phyloP scores from a whole-genome alignment of 2,797 vertebrate species.

The Echeneis naucrates region DNA sequence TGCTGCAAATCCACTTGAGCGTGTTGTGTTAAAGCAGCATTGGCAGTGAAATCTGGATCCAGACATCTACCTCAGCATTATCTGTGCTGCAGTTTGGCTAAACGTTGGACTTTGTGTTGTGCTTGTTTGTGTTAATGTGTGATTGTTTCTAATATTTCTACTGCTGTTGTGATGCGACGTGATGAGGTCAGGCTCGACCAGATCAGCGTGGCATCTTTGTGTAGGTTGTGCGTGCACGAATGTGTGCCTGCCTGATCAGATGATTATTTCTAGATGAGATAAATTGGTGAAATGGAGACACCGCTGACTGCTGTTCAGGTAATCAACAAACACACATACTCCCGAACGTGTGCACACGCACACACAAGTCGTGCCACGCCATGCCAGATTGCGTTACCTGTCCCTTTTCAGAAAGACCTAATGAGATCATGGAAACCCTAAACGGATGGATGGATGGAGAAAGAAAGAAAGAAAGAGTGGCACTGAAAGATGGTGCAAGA shows the following conservation, averaged over 20 bases:
- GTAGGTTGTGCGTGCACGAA: constrained; percentile 16
- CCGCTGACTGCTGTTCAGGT: constrained; percentile 86
- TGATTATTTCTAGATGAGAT: constrained; percentile 89
- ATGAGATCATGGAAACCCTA: constrained; percentile 94
- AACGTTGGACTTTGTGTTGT: no score
- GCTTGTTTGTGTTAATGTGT: no score
- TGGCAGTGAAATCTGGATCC: no score
- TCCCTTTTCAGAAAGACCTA: constrained; percentile 89
- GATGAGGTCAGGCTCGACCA: no score
- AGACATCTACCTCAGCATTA: no score
- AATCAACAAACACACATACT: constrained; percentile 81
- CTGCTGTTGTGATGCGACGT: no score
- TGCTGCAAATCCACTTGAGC: no score
- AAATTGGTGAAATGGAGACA: constrained; percentile 91
- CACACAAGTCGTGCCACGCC: constrained; percentile 79
- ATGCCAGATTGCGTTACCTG: constrained; percentile 93
- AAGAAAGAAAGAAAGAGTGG: constrained; percentile 10
- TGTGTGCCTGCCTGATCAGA: constrained; percentile 81
- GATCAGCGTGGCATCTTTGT: not conserved
- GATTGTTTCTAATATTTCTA: no score
- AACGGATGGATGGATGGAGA: constrained; percentile 76
- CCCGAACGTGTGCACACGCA: not conserved
- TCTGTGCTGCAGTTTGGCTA: no score
- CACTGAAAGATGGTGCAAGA: not conserved
- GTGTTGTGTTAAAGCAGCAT: no score